Conservation (phyloP, 2,888 invertebrate species). For the Caenorhabditis sp. region DNA sequence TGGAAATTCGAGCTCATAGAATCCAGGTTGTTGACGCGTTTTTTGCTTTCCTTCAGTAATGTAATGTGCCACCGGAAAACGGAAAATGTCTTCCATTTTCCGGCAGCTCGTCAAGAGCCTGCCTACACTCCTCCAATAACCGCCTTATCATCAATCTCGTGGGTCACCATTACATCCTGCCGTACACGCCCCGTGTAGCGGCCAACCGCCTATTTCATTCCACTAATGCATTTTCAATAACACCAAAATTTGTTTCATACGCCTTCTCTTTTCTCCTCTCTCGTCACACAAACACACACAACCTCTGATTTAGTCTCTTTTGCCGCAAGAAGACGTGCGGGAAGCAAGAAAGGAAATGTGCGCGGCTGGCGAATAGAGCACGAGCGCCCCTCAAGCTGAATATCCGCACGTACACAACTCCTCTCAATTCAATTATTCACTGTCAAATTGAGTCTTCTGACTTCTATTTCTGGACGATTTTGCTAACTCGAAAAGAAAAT, state of each 20-base stretch:
- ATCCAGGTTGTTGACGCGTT: slow-evolving; percentile 1
- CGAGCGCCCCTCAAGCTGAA: slow-evolving; percentile 29
- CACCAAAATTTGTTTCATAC: slow-evolving; percentile 35
- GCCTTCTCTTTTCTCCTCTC: background rate
- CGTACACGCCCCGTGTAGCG: too few species aligned
- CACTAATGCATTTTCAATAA: slow-evolving; percentile 26
- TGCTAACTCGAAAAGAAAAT: background rate
- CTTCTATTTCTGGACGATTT: background rate
- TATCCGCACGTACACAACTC: slow-evolving; percentile 49
- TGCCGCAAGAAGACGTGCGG: slow-evolving; percentile 41
- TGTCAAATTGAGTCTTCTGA: slow-evolving; percentile 13
- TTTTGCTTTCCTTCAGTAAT: background rate
- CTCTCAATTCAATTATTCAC: slow-evolving; percentile 40
- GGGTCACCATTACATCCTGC: too few species aligned
- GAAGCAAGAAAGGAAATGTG: slow-evolving; percentile 44
- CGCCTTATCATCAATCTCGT: too few species aligned
- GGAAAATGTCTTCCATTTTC: too few species aligned
- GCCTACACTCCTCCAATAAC: too few species aligned
- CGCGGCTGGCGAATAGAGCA: slow-evolving; percentile 29
- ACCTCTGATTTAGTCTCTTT: slow-evolving; percentile 29
- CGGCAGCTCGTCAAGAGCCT: too few species aligned
- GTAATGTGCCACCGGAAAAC: background rate
- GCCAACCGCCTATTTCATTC: background rate
- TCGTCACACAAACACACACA: too few species aligned
- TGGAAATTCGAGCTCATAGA: slow-evolving; percentile 3